Evolutionary conservation across 2,888 invertebrate species (phyloP), one percentile per base, ranked within the genome.

Genomic region (Epiblema foenella): DNA sequence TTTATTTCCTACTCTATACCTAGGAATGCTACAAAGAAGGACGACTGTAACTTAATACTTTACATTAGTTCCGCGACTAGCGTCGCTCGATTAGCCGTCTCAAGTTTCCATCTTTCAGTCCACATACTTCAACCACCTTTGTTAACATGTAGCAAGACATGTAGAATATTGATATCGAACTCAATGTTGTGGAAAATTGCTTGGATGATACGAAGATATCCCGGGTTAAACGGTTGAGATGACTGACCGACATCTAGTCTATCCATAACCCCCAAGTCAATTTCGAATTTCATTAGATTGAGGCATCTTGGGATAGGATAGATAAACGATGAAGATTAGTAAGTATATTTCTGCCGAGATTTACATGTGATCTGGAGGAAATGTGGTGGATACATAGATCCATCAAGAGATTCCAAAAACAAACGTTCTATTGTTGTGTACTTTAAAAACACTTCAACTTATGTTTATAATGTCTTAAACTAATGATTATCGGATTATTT

Each of bases 171-270:
- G 52, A 66, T 66, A 66, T 65, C 12, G 39, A 60, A 66, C 46
- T 49, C 39, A 66, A 60, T 70, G 65, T 70, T 60, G 65, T 54
- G 65, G 70, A 70, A 70, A 70, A 70, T 70, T 70, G 70, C 70
- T 54, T 15, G 37, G 70, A 60, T 66, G 59, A 70, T 66, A 70
- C 46, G 59, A 60, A 59, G 59, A 64, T 49, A 37, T 52, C 57
- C 54, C 24, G 51, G 64, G 69, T 54, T 70, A 70, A 60, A 58
- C 59, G 65, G 33, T 37, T 59, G 54, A 65, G 42, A 20, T 59
- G 59, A 66, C 70, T 70, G 70, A 70, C 59, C 70, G 70, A 66
- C 59, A 66, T 70, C 65, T 66, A 59, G n/a, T 24, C 42, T 18
- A 29, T 65, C 46, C 33, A 9, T 51, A 54, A n/a, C 65, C 52